Percentiles rank a stretch among this genome's conserved stretches.
phyloP scores from a whole-genome alignment of 2,888 invertebrate species.

The Cybosia mesomella region DNA sequence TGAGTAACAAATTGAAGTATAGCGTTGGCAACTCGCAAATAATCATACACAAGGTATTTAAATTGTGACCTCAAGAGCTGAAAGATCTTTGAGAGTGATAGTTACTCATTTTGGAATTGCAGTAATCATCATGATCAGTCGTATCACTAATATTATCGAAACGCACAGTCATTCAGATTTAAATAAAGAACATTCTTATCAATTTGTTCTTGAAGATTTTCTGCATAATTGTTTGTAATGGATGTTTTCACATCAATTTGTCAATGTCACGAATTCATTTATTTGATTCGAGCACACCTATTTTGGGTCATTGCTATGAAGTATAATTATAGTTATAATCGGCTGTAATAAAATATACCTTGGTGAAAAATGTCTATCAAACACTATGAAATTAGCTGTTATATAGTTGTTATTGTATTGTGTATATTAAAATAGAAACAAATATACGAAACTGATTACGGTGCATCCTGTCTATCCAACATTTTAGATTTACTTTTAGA shows the following conservation, averaged over 20 bases:
- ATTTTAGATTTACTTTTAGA: too few species aligned
- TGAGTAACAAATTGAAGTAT: conserved; percentile 79
- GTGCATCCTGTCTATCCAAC: too few species aligned
- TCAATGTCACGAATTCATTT: conserved; percentile 17
- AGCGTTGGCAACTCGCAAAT: conserved; percentile 74
- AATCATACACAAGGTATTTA: conserved; percentile 78
- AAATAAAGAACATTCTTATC: background rate
- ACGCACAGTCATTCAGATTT: background rate
- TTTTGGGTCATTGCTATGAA: conserved; percentile 11
- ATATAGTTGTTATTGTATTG: background rate
- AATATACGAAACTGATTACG: background rate
- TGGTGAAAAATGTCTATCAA: background rate
- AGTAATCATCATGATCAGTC: background rate
- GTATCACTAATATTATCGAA: background rate
- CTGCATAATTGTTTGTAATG: conserved; percentile 5
- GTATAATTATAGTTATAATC: conserved; percentile 12
- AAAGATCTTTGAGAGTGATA: conserved; percentile 46
- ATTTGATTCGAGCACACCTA: background rate
- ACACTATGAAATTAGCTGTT: background rate
- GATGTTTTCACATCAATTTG: conserved; percentile 10
- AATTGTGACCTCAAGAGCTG: conserved; percentile 61
- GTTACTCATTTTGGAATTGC: background rate
- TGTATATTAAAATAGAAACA: background rate
- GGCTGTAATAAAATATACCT: conserved; percentile 1
- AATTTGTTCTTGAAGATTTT: background rate